These are phyloP conservation scores for Cephus rjabovi DNA, from an alignment of 2,888 invertebrate species.

Conservation along the genomic window DNA sequence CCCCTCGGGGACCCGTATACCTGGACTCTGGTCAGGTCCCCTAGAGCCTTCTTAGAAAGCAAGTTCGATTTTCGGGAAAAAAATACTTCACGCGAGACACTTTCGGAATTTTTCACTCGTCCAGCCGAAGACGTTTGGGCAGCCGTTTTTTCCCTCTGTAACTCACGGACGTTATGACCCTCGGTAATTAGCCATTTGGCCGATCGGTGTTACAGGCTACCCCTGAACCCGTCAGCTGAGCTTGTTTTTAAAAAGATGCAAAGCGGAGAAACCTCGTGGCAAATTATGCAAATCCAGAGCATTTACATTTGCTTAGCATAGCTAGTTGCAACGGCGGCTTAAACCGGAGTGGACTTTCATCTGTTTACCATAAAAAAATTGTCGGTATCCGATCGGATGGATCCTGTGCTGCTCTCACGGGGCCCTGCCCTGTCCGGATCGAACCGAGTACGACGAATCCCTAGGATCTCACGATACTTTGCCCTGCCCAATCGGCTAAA, in stretches of 20 bases:
- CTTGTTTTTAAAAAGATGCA: conserved; percentile 22
- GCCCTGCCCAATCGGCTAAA: conserved; percentile 4
- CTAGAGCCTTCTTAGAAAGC: neutral
- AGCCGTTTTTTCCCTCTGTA: neutral
- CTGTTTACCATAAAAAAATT: conserved; percentile 48
- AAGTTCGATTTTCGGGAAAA: neutral
- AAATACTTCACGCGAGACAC: neutral
- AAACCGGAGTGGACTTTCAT: conserved; percentile 46
- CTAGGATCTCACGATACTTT: conserved; percentile 32
- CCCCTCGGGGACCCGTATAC: neutral
- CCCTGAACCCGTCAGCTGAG: neutral
- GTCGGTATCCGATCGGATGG: conserved; percentile 5
- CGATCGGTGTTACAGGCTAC: neutral
- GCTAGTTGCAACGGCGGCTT: conserved; percentile 23
- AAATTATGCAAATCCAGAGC: conserved; percentile 52
- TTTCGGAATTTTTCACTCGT: neutral
- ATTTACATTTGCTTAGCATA: conserved; percentile 54
- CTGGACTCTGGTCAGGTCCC: neutral
- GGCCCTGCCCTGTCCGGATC: neutral
- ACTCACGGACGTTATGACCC: neutral
- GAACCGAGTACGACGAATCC: conserved; percentile 11
- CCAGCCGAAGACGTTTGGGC: neutral
- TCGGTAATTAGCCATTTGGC: neutral
- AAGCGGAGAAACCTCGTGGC: conserved; percentile 45
- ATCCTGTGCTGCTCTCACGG: neutral